A percentile compares a stretch with the other conserved stretches of the same genome.
Evolutionary conservation across 2,113 vertebrate genomes (phyloP).

Genomic region (Bufo gargarizans): DNA sequence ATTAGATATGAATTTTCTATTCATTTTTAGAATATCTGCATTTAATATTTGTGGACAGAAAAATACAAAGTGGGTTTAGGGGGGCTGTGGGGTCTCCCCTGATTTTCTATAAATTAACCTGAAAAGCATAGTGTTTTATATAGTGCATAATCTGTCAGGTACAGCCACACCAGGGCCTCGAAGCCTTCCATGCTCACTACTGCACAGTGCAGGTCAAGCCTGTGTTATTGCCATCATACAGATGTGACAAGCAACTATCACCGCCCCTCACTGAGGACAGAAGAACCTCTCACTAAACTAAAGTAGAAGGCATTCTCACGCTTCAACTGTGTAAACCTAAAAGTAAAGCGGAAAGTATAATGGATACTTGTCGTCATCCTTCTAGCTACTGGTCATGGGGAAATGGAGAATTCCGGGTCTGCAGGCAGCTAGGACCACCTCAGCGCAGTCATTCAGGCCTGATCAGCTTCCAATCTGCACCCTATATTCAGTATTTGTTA

Average conservation of each 20-base stretch:
- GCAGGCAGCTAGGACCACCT: neutral
- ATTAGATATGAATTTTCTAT: constrained; percentile 23
- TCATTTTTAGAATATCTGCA: constrained; percentile 21
- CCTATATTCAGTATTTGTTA: constrained; percentile 27
- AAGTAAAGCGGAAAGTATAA: neutral
- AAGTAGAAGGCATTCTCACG: neutral
- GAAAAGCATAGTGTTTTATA: constrained; percentile 41
- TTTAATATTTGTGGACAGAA: constrained; percentile 27
- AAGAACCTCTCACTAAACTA: constrained; percentile 3
- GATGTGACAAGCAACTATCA: neutral
- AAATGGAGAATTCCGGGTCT: neutral
- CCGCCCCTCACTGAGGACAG: neutral
- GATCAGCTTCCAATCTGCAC: constrained; percentile 30
- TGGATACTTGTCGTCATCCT: neutral
- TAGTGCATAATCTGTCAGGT: constrained; percentile 31
- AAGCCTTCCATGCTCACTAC: neutral
- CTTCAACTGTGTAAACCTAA: constrained; percentile 17
- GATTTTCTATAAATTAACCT: constrained; percentile 5
- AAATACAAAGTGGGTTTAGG: constrained; percentile 10
- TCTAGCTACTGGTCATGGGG: neutral
- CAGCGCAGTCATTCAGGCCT: neutral
- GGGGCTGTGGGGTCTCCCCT: neutral
- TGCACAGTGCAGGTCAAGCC: neutral
- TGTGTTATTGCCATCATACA: constrained; percentile 38
- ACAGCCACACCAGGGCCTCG: neutral